A percentile compares a stretch with the other conserved stretches of the same genome.
These are phyloP conservation scores for Trichosurus vulpecula DNA, from an alignment of 2,797 vertebrate genomes.

Conservation along the genomic window DNA sequence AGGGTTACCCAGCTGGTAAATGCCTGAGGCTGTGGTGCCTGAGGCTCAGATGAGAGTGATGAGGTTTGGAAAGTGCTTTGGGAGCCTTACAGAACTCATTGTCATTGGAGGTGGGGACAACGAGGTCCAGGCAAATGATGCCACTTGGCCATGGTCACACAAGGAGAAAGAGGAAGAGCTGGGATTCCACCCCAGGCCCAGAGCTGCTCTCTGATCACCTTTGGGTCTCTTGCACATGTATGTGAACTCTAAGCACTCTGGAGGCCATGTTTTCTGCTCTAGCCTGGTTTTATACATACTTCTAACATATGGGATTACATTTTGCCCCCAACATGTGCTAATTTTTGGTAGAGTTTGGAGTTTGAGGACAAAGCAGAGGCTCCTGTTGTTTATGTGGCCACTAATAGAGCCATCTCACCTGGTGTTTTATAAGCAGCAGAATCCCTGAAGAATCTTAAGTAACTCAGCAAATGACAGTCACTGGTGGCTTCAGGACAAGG, in stretches of 20 bases:
- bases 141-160: neutral
- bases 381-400: slow-evolving; percentile 25
- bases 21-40: neutral
- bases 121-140: neutral
- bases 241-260: slow-evolving; percentile 2
- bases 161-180: neutral
- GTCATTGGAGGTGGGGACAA: neutral
- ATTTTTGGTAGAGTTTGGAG: slow-evolving; percentile 24
- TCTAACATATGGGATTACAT: slow-evolving; percentile 51
- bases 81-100: neutral
- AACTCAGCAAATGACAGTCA: slow-evolving; percentile 35
- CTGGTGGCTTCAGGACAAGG: slow-evolving; percentile 24
- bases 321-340: slow-evolving; percentile 46
- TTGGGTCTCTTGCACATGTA: neutral
- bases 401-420: slow-evolving; percentile 47
- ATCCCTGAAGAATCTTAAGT: slow-evolving; percentile 41
- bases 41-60: neutral
- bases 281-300: slow-evolving; percentile 50
- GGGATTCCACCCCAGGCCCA: neutral
- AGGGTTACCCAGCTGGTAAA: neutral
- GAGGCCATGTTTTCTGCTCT: slow-evolving; percentile 54
- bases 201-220: neutral
- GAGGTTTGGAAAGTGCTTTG: neutral
- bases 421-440: slow-evolving; percentile 48
- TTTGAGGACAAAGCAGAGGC: slow-evolving; percentile 39